Evolutionary conservation across 2,888 invertebrate genomes (phyloP), one percentile per base, ranked within the genome.

Genomic region (Athetis lepigone): DNA sequence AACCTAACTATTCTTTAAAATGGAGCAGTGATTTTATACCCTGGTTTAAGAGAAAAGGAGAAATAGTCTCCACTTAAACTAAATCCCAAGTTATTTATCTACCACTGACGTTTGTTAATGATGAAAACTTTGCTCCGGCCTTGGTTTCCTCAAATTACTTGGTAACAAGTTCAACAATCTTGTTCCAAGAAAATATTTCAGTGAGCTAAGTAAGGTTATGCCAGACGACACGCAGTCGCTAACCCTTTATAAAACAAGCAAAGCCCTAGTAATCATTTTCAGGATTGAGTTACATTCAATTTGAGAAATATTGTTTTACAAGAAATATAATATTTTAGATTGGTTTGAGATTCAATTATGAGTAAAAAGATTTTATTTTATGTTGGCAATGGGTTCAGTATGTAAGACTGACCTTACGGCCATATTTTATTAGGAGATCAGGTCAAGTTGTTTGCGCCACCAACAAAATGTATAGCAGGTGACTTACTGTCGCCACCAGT

Each of bases 221-320:
- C 5, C 3, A 7, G 27, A 27, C 9, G 49, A 29, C 56, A 51
- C 13, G 13, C n/a, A 49, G 51, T 57, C 47, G 13, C 42, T n/a
- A 47, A 45, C 49, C 55, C 16, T 46, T 64, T 36, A 52, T 9
- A 37, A 36, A 63, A 65, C n/a, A 45, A 56, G 18, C 1, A 4
- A 33, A 25, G 36, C 16, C 11, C 8, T 7, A 56, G 29, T 25
- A 37, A 56, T 47, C 21, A 43, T 36, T 55, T 36, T 18, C 23
- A 37, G 37, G 25, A 51, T 65, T 42, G 21, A 40, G 18, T 69
- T 57, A 65, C 51, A 57, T 42, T 42, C 40, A 65, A 72, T 42
- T 25, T 11, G 46, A 57, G 40, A 18, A 69, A 46, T 73, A 49
- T 73, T 58, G 27, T 66, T 55, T 64, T 71, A 51, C 50, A 42